Evolutionary conservation across 1,140 invertebrate species (phyloP), one percentile per base, ranked within the genome.

Genomic region (Mercenaria mercenaria): DNA sequence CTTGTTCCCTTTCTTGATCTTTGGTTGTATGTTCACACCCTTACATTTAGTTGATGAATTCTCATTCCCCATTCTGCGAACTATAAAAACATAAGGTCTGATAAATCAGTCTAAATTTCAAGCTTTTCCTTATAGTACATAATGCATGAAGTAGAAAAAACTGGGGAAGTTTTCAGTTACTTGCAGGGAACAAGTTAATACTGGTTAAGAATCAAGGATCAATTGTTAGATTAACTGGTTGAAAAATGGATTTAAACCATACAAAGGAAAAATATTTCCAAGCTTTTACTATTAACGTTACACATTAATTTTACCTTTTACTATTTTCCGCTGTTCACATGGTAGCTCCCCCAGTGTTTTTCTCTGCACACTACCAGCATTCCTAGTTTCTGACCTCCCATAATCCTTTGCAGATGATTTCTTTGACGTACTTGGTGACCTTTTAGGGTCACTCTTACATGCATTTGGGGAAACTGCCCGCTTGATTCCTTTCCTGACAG

Each of bases 251-350:
- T n/a, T n/a, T n/a, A n/a, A n/a, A n/a, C n/a, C n/a, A n/a, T n/a
- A n/a, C n/a, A n/a, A n/a, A n/a, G n/a, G n/a, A n/a, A n/a, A n/a
- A n/a, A n/a, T n/a, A n/a, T n/a, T n/a, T n/a, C n/a, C n/a, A n/a
- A n/a, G n/a, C n/a, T n/a, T n/a, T n/a, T n/a, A n/a, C n/a, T n/a
- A n/a, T n/a, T n/a, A n/a, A n/a, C n/a, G n/a, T n/a, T n/a, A n/a
- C n/a, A n/a, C n/a, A n/a, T n/a, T n/a, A n/a, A 47, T 47, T 41
- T 76, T 79, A 82, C 80, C 80, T 82, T 82, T 82, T 2, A 82
- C 52, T 67, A 82, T 82, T 47, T 82, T 64, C 15, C 80, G 26
- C 20, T 82, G 56, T 67, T 50, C 61, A 59, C 59, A 43, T 8
- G 80, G 80, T 20, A 82, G 37, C 59, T 64, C 80, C 59, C 80